A percentile compares a stretch with the other conserved stretches of the same genome.
Evolutionary conservation across 2,113 vertebrate genomes (phyloP).

Genomic region (Chaenocephalus aceratus): DNA sequence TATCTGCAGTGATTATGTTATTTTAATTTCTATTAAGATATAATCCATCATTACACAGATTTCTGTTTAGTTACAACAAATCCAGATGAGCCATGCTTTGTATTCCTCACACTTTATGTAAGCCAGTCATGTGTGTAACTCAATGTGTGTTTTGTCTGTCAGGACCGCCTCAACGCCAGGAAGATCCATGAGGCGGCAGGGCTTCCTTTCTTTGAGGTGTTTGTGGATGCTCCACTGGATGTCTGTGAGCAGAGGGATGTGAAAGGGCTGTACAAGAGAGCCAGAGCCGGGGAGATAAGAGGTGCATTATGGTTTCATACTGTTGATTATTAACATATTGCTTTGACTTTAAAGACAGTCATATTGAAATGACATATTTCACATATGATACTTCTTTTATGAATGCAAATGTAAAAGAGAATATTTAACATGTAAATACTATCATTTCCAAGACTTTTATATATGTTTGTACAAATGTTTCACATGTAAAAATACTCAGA

Average conservation of each 20-base stretch:
- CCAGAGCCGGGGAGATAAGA: constrained; percentile 97
- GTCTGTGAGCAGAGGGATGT: constrained; percentile 98
- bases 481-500: not conserved
- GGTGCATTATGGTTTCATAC: constrained; percentile 77
- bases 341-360: not conserved
- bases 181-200: constrained; percentile 94
- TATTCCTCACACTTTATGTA: not conserved
- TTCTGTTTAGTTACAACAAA: not conserved
- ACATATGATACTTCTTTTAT: not conserved
- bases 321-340: not conserved
- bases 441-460: too few species aligned
- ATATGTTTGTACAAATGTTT: not conserved
- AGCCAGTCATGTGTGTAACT: not conserved
- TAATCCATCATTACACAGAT: too few species aligned
- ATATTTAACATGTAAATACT: too few species aligned
- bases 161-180: constrained; percentile 97
- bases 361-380: not conserved
- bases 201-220: constrained; percentile 97
- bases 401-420: not conserved
- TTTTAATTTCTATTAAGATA: too few species aligned
- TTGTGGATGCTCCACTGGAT: constrained; percentile 96
- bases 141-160: constrained; percentile 2
- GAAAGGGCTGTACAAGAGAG: constrained; percentile 97
- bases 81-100: not conserved
- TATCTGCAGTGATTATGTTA: too few species aligned